Conservation (phyloP, 1,140 invertebrate genomes). For the Lucilia sericata region DNA sequence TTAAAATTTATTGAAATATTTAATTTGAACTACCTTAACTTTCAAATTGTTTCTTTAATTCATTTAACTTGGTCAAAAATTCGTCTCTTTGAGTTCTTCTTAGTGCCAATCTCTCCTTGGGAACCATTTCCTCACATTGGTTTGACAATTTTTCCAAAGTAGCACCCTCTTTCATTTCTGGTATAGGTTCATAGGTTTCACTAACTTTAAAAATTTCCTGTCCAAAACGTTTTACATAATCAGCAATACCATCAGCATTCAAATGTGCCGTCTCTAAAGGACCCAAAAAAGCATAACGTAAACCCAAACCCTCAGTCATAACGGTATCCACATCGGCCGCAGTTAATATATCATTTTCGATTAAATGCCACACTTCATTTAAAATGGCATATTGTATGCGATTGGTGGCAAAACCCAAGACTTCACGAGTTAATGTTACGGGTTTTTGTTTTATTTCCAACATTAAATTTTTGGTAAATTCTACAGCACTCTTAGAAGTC, state of each 20-base stretch:
- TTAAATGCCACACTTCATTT: slow-evolving; percentile 91
- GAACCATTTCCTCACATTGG: slow-evolving; percentile 79
- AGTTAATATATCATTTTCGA: slow-evolving; percentile 83
- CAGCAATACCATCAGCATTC: slow-evolving; percentile 84
- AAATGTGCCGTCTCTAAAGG: slow-evolving; percentile 91
- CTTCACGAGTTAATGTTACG: slow-evolving; percentile 84
- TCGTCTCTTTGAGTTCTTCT: slow-evolving; percentile 84
- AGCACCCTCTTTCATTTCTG: slow-evolving; percentile 74
- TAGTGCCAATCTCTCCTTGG: slow-evolving; percentile 76
- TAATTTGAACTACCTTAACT: background rate
- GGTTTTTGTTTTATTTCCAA: slow-evolving; percentile 89
- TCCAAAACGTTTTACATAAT: slow-evolving; percentile 74
- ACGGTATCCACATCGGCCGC: slow-evolving; percentile 92
- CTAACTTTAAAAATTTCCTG: slow-evolving; percentile 83
- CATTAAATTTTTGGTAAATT: slow-evolving; percentile 82
- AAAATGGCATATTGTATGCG: slow-evolving; percentile 96
- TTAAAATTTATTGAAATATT: too few relatives aligned
- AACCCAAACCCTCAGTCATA: slow-evolving; percentile 92
- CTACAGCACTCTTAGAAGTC: slow-evolving; percentile 72
- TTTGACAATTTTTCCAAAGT: slow-evolving; percentile 73
- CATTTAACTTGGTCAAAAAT: slow-evolving; percentile 84
- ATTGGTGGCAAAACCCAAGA: slow-evolving; percentile 93
- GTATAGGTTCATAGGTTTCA: slow-evolving; percentile 79
- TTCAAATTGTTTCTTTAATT: slow-evolving; percentile 73
- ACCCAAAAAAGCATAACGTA: slow-evolving; percentile 82